Conservation (phyloP, 2,888 invertebrate genomes). For the Drosophila incognita region DNA sequence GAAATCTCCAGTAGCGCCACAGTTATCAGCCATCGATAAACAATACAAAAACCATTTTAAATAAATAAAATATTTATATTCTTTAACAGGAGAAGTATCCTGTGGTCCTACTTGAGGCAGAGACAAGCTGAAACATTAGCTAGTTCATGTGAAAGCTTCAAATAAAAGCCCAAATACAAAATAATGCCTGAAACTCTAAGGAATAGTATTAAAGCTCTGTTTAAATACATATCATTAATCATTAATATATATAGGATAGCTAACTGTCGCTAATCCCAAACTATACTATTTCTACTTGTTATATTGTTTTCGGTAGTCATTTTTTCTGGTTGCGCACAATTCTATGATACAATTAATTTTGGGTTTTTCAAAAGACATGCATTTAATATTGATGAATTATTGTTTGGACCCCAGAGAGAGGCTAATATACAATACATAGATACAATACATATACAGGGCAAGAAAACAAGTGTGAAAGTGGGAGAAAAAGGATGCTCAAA, state of each 20-base stretch:
- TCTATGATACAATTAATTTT: slow-evolving; percentile 39
- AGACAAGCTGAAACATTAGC: not conserved
- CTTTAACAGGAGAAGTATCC: not conserved
- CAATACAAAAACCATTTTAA: not conserved
- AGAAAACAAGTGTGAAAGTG: not conserved
- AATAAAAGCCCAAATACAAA: not conserved
- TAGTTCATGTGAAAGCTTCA: not conserved
- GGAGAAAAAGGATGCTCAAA: slow-evolving; percentile 14
- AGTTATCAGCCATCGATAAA: not conserved
- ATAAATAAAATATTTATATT: slow-evolving; percentile 10
- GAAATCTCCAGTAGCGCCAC: not conserved
- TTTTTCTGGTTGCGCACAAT: slow-evolving; percentile 1
- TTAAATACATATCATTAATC: not conserved
- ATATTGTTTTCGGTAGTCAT: slow-evolving; percentile 3
- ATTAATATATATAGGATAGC: not conserved
- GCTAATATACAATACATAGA: slow-evolving; percentile 21
- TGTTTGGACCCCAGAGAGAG: slow-evolving; percentile 25
- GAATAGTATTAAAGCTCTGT: not conserved
- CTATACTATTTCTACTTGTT: not conserved
- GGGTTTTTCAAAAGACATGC: slow-evolving; percentile 28
- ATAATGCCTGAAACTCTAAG: not conserved
- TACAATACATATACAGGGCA: not conserved
- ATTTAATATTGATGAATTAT: slow-evolving; percentile 60
- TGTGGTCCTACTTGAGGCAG: too few species aligned
- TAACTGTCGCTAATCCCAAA: not conserved